Conservation (phyloP, 1,140 invertebrate species). For the Liolophura sinensis region DNA sequence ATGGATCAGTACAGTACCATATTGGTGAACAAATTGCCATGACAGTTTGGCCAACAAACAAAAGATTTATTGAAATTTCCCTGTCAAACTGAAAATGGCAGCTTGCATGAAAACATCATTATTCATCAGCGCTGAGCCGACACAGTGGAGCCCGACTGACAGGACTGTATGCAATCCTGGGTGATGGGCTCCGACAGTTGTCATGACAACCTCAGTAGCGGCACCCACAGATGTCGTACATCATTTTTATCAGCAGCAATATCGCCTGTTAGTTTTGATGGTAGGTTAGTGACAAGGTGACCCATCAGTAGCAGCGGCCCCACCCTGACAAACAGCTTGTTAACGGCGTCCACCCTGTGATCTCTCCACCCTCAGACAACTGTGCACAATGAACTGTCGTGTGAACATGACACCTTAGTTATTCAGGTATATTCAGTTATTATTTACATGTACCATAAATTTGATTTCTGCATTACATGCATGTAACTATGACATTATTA, state of each 20-base stretch:
- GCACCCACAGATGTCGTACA: constrained; percentile 42
- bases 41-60: not conserved
- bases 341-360: too few species aligned
- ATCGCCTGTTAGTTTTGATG: constrained; percentile 10
- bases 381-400: too few species aligned
- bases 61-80: constrained; percentile 42
- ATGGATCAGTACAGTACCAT: too few species aligned
- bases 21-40: not conserved
- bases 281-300: too few species aligned
- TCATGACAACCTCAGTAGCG: constrained; percentile 36
- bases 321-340: too few species aligned
- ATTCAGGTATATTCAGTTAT: too few species aligned
- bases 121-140: constrained; percentile 32
- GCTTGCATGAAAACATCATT: constrained; percentile 39
- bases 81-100: constrained; percentile 36
- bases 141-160: constrained; percentile 35
- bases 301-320: too few species aligned
- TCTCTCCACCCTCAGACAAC: too few species aligned
- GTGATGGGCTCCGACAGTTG: constrained; percentile 40
- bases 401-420: too few species aligned
- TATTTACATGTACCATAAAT: too few species aligned
- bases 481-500: too few species aligned
- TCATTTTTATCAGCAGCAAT: constrained; percentile 36
- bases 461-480: too few species aligned
- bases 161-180: constrained; percentile 25